Evolutionary conservation across 2,113 vertebrate genomes (phyloP).

Genomic region (Myrmophylax atrothorax): DNA sequence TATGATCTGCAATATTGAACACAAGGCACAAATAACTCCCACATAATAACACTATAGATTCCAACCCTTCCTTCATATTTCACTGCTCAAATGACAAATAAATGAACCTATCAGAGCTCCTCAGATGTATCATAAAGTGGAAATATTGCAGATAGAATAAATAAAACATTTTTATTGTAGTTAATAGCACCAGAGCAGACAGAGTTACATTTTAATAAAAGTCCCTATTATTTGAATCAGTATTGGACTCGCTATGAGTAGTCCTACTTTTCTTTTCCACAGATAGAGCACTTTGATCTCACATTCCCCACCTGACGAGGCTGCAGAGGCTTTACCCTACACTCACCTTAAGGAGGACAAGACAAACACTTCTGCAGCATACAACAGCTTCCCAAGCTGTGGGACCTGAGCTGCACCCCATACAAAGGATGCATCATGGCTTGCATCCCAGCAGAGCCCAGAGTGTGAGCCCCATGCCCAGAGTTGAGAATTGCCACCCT

Average conservation of each 20-base stretch:
- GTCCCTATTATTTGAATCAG: not conserved
- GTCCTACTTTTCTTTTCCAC: not conserved
- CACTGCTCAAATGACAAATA: constrained; percentile 55
- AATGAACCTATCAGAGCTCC: constrained; percentile 43
- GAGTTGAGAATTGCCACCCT: not conserved
- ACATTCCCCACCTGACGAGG: not conserved
- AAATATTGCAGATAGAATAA: constrained; percentile 57
- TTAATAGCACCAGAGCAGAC: constrained; percentile 31
- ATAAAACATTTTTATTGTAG: constrained; percentile 56
- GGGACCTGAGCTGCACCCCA: not conserved
- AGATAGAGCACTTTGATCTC: not conserved
- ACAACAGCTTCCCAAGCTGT: not conserved
- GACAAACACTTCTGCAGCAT: not conserved
- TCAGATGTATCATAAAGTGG: constrained; percentile 26
- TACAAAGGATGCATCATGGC: accelerated
- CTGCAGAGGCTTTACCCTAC: not conserved
- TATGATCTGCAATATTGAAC: not conserved
- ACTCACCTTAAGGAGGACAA: not conserved
- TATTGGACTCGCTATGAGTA: not conserved
- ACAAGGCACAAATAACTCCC: constrained; percentile 42
- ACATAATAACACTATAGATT: constrained; percentile 40
- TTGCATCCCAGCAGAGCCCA: not conserved
- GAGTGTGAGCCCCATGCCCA: accelerated
- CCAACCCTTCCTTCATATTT: constrained; percentile 42
- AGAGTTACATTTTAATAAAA: constrained; percentile 53